These are phyloP conservation scores for Oreochromis tanganicae DNA, from an alignment of 2,113 vertebrate species.

Conservation along the genomic window DNA sequence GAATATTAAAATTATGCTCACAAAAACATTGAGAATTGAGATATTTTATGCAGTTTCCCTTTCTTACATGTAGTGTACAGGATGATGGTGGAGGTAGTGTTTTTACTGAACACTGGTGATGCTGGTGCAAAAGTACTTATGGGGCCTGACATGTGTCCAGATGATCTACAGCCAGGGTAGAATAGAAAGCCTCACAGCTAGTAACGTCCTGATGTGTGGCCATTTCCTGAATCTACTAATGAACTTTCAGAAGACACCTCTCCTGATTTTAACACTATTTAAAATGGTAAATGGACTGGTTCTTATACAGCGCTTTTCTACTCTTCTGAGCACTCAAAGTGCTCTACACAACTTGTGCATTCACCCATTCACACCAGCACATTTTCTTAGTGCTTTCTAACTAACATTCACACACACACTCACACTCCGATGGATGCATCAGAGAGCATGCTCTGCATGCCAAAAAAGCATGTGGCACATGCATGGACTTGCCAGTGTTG, in stretches of 20 bases:
- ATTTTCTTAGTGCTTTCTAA: too few relatives aligned
- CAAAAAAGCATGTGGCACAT: background rate
- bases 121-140: background rate
- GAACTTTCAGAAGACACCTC: background rate
- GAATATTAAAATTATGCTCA: background rate
- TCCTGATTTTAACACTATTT: background rate
- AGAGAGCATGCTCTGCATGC: too few relatives aligned
- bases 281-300: too few relatives aligned
- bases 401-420: too few relatives aligned
- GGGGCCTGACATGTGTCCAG: background rate
- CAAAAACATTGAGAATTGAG: background rate
- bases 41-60: background rate
- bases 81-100: background rate
- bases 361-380: too few relatives aligned
- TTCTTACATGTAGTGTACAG: background rate
- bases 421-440: too few relatives aligned
- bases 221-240: background rate
- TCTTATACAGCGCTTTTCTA: too few relatives aligned
- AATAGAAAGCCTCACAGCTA: background rate
- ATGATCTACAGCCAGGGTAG: background rate
- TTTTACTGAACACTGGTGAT: background rate
- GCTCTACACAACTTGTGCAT: too few relatives aligned
- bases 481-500: background rate
- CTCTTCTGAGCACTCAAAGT: too few relatives aligned
- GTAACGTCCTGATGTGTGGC: background rate